phyloP scores from a whole-genome alignment of 2,888 invertebrate genomes.

The Galerucella calmariensis region DNA sequence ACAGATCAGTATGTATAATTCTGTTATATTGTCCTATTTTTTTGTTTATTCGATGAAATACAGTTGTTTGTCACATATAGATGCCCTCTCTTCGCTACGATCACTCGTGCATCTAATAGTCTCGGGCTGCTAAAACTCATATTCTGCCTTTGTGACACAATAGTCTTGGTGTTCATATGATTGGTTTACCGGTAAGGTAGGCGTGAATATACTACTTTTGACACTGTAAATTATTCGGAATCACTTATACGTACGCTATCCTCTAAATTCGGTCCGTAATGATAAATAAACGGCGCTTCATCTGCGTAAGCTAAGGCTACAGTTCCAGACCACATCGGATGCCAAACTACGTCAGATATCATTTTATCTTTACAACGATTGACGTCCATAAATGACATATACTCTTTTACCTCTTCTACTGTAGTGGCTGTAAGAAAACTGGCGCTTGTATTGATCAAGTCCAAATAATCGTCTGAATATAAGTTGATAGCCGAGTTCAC shows the following conservation, averaged over 20 bases:
- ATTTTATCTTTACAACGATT: conserved; percentile 73
- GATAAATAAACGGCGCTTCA: conserved; percentile 67
- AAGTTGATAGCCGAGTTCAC: conserved; percentile 67
- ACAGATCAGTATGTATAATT: too few relatives aligned
- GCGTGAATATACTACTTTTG: too few relatives aligned
- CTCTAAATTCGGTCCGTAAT: conserved; percentile 53
- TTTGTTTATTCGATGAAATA: too few relatives aligned
- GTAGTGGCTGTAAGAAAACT: conserved; percentile 62
- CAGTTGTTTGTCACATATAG: too few relatives aligned
- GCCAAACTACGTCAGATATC: conserved; percentile 76
- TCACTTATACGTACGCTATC: conserved; percentile 45
- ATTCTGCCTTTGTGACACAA: too few relatives aligned
- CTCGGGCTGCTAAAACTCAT: too few relatives aligned
- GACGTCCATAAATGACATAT: conserved; percentile 75
- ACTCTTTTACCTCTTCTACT: conserved; percentile 64
- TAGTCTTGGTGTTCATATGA: too few relatives aligned
- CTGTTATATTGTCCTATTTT: too few relatives aligned
- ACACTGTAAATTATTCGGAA: background rate
- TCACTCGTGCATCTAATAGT: too few relatives aligned
- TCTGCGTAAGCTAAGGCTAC: conserved; percentile 76
- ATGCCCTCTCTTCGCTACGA: too few relatives aligned
- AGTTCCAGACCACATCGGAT: conserved; percentile 77
- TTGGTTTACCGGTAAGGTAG: too few relatives aligned
- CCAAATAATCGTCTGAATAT: conserved; percentile 72
- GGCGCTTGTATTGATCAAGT: conserved; percentile 24